A percentile compares a stretch with the other conserved stretches of the same genome.
Evolutionary conservation across 2,113 vertebrate genomes (phyloP).

Genomic region (Sprattus sprattus): DNA sequence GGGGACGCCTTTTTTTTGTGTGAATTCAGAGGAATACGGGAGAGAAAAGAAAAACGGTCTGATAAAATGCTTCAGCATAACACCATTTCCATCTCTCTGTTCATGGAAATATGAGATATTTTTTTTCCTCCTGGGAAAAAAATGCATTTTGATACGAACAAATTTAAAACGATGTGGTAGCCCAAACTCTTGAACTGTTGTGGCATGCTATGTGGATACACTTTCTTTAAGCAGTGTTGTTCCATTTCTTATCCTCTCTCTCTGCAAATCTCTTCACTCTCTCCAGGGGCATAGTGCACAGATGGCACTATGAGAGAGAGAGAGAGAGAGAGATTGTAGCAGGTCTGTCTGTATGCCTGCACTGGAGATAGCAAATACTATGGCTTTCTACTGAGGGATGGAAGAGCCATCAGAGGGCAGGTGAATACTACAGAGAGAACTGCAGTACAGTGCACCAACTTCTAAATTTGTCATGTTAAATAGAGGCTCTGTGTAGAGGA

Average conservation of each 20-base stretch:
- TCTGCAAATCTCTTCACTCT: constrained; percentile 31
- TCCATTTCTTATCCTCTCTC: constrained; percentile 21
- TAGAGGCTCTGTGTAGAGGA: not conserved
- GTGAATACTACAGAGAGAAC: not conserved
- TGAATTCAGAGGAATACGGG: not conserved
- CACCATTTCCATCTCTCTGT: not conserved
- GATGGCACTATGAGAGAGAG: constrained; percentile 23
- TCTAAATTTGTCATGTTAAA: not conserved
- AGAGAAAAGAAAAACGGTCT: not conserved
- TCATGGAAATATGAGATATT: not conserved
- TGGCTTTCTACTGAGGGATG: not conserved
- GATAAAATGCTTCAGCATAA: not conserved
- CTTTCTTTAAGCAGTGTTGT: not conserved
- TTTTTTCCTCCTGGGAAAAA: not conserved
- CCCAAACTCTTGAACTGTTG: not conserved
- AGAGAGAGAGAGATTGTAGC: not conserved
- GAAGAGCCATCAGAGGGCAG: not conserved
- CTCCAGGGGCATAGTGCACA: constrained; percentile 30
- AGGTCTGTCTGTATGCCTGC: not conserved
- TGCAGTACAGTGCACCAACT: not conserved
- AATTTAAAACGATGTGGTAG: not conserved
- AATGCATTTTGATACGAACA: not conserved
- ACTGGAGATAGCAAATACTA: not conserved
- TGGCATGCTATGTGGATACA: not conserved
- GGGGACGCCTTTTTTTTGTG: not conserved